Evolutionary conservation across 2,797 vertebrate genomes (phyloP).

Genomic region (Oceanodroma leucorhoa): DNA sequence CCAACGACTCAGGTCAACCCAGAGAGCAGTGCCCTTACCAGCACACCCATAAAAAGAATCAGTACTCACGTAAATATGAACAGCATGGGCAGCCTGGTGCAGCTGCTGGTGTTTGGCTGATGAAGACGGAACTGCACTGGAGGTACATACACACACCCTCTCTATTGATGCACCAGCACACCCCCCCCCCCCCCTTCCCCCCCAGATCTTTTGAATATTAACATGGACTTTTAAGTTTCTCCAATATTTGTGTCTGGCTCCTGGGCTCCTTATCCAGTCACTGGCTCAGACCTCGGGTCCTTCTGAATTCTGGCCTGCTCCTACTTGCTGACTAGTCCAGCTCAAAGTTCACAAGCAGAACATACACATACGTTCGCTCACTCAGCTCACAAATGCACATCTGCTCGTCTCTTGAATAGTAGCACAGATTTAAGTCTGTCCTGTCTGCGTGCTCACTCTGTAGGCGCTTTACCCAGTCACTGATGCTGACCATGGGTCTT

Average conservation of each 20-base stretch:
- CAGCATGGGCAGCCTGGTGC: neutral
- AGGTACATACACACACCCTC: neutral
- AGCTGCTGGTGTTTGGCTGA: neutral
- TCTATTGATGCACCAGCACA: neutral
- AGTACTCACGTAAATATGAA: neutral
- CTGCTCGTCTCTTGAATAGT: neutral
- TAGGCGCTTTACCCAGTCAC: neutral
- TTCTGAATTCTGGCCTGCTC: neutral
- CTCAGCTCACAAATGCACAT: neutral
- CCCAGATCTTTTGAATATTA: neutral
- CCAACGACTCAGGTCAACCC: neutral
- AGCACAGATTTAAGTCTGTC: neutral
- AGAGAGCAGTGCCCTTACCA: neutral
- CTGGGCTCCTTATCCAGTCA: neutral
- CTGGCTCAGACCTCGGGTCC: neutral
- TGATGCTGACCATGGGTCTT: neutral
- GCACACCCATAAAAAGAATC: neutral
- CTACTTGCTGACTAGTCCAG: neutral
- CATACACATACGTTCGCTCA: rapidly evolving
- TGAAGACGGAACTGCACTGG: neutral
- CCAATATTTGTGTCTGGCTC: neutral
- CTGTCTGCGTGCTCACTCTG: neutral
- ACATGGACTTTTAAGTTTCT: neutral
- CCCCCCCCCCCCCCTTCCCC: rapidly evolving
- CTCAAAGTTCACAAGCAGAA: neutral